These are phyloP conservation scores for Drosophila ambigua DNA, from an alignment of 1,140 invertebrate species.

Conservation along the genomic window DNA sequence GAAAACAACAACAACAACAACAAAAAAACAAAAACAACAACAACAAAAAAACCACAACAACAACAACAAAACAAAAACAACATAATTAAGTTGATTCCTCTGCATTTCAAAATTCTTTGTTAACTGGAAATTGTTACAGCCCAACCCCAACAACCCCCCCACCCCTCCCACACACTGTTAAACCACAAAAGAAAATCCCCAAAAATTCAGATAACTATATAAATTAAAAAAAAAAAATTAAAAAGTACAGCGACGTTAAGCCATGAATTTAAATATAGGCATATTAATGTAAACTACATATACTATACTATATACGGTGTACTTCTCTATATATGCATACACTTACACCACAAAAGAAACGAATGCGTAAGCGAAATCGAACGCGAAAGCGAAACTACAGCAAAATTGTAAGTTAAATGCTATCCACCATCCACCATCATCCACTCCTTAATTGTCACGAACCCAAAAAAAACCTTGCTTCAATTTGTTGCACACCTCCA, in stretches of 20 bases:
- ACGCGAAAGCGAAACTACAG: conserved; percentile 41
- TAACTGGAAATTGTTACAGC: conserved; percentile 3
- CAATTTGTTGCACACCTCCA: too few relatives aligned
- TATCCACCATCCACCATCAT: too few relatives aligned
- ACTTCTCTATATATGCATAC: conserved; percentile 54
- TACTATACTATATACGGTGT: conserved; percentile 56
- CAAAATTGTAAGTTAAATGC: conserved; percentile 1
- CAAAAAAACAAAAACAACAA: neutral
- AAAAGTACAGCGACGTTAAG: conserved; percentile 71
- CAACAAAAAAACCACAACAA: conserved; percentile 23
- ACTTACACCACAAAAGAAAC: conserved; percentile 37
- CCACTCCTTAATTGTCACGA: neutral
- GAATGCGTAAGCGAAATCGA: conserved; percentile 12
- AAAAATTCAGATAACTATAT: conserved; percentile 25
- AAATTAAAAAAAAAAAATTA: conserved; percentile 11
- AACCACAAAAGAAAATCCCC: neutral
- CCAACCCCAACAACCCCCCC: neutral
- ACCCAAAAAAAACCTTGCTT: neutral
- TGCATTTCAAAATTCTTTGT: conserved; percentile 17
- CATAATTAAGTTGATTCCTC: conserved; percentile 16
- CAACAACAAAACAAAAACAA: neutral
- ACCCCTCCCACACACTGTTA: too few relatives aligned
- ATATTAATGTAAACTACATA: conserved; percentile 68
- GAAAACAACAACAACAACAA: conserved; percentile 27
- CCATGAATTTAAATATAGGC: conserved; percentile 78